These are phyloP conservation scores for Sussaba pulchella DNA, from an alignment of 2,888 invertebrate genomes.

Conservation along the genomic window DNA sequence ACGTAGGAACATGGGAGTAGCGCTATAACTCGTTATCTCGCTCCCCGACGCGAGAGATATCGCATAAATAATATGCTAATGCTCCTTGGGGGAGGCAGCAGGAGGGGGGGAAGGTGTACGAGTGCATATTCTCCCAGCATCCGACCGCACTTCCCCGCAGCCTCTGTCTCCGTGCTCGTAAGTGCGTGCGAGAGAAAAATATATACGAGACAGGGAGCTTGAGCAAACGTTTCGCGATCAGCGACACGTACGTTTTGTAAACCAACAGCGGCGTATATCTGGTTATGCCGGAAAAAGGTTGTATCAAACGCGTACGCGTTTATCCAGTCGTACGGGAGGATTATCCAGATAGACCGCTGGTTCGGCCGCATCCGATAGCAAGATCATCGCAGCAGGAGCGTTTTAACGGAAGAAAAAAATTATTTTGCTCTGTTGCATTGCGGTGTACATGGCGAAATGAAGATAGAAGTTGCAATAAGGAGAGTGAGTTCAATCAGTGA, in stretches of 20 bases:
- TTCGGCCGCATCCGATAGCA: not conserved
- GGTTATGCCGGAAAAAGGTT: slow-evolving; percentile 60
- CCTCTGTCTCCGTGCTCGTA: not conserved
- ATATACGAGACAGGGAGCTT: not conserved
- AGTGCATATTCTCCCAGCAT: not conserved
- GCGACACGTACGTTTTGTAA: slow-evolving; percentile 35
- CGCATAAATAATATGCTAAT: slow-evolving; percentile 53
- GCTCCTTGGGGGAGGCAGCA: too few relatives aligned
- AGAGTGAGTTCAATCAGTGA: slow-evolving; percentile 48
- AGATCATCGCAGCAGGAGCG: not conserved
- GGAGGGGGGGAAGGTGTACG: slow-evolving; percentile 38
- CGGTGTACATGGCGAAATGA: not conserved
- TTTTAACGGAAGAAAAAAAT: slow-evolving; percentile 20
- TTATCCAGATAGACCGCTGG: slow-evolving; percentile 58
- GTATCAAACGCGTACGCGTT: slow-evolving; percentile 58
- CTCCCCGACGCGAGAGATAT: slow-evolving; percentile 41
- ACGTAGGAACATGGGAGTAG: slow-evolving; percentile 10
- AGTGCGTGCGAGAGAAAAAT: not conserved
- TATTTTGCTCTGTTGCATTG: slow-evolving; percentile 5
- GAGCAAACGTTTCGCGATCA: slow-evolving; percentile 16
- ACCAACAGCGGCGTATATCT: slow-evolving; percentile 32
- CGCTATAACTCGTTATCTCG: slow-evolving; percentile 42
- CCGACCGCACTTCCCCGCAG: not conserved
- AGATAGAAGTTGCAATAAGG: slow-evolving; percentile 19
- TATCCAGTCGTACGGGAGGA: slow-evolving; percentile 61